Evolutionary conservation across 2,888 invertebrate genomes (phyloP), one percentile per base, ranked within the genome.

Genomic region (Drosophila mimica): DNA sequence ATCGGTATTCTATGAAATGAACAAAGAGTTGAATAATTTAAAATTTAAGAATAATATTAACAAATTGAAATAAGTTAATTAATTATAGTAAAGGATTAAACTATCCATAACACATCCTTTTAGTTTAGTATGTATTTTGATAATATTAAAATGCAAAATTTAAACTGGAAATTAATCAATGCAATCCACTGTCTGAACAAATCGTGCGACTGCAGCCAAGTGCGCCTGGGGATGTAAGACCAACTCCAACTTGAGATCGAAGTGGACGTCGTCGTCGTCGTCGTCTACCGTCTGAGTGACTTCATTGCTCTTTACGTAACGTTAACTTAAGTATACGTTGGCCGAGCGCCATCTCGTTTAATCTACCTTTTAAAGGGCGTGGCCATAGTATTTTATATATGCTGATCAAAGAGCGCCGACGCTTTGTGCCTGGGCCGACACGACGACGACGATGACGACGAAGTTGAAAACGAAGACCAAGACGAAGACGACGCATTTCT

Each of bases 301-400:
- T 87, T 87, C 91, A 87, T 91, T 87, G 87, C 88, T 82, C 88
- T 88, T 88, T 87, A 83, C 88, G 91, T 89, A 89, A 89, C 86
- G 90, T 90, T 85, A 84, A 79, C 67, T 76, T 91, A 91, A 91
- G 89, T 92, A 89, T 88, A 91, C 72, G 83, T 91, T 91, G 86
- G 83, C 89, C 83, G 93, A 92, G 92, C 92, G 92, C 92, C 92
- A 92, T 93, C 93, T 92, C 92, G 93, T 92, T 92, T 92, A 92
- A 92, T 92, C 92, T 92, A 88, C 93, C 92, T 92, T 92, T 92
- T 84, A 88, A 88, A 87, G 88, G 92, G 92, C 92, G 92, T 91
- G 92, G 92, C 91, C 83, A 92, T 90, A 92, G 93, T 92, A 92
- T 92, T 93, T 92, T 93, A 93, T 93, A 92, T 91, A 88, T 91